Base-by-base conservation (phyloP, 2,797 vertebrate species). In the Leontopithecus rosalia region DNA sequence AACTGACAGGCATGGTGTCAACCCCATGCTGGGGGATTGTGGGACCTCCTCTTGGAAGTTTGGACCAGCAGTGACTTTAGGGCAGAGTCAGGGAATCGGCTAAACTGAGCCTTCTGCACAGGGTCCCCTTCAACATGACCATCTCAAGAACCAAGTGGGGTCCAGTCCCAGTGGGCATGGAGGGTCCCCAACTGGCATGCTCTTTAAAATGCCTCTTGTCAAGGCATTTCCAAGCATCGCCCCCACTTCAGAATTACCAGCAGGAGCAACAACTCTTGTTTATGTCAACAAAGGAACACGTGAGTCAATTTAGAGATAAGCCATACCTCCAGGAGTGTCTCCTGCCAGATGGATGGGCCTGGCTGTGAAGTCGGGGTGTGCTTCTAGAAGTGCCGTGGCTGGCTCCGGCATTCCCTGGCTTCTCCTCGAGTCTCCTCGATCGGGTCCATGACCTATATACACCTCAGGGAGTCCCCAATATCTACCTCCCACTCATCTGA, bases 401-500 rank as follows among this genome's bases (percentile, higher is more conserved):
- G 22, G 39, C 43, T 82, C 75, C 58, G 1, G 13, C 17, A 1
- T 36, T 39, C 9, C 57, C 46, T 4, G 77, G n/a, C 43, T 67
- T 91, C 17, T 11, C n/a, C 46, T 30, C 6, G 0, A 43, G 30
- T 28, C 73, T 70, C 77, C 43, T 52, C 13, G 4, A 1, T 19
- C 0, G 0, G 24, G 36, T 12, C 28, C 1, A 3, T 33, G 64
- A 41, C 72, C 93, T 97, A 81, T 95, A 94, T 94, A 97, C 26
- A 72, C 39, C 70, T 8, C 22, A 46, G 50, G 75, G 88, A 95
- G 80, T 46, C 58, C 19, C 12, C 55, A 3, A 8, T 8, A 4
- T 15, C 58, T 48, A 67, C 94, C 82, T 5, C 94, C 96, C 91
- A 97, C 95, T 41, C 67, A 41, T 13, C 85, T 30, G 57, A 61